Conservation (phyloP, 2,113 vertebrate genomes). For the Oreochromis niloticus region DNA sequence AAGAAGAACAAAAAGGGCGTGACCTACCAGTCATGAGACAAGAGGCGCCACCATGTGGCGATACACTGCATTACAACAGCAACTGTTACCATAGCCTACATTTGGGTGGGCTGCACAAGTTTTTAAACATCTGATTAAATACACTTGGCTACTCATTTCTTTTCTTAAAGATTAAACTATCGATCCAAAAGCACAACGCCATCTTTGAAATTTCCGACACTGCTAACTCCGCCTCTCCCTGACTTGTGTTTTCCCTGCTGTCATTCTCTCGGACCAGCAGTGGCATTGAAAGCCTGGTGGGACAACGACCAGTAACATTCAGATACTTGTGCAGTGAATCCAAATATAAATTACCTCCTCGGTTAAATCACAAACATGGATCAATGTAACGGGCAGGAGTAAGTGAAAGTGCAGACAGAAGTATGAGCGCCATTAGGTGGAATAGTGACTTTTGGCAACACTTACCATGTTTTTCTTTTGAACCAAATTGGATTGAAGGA, state of each 20-base stretch:
- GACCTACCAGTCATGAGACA: rapidly evolving
- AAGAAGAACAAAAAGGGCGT: background rate
- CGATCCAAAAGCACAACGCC: background rate
- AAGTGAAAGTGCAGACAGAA: too few species aligned
- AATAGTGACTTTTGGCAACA: background rate
- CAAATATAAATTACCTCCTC: too few species aligned
- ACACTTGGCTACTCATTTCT: rapidly evolving
- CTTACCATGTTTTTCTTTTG: background rate
- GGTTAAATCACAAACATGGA: too few species aligned
- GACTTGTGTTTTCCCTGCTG: too few species aligned
- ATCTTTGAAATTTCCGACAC: background rate
- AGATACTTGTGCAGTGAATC: too few species aligned
- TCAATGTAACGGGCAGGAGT: too few species aligned
- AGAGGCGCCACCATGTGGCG: background rate
- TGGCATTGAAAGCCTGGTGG: too few species aligned
- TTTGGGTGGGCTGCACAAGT: background rate
- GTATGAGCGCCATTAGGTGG: too few species aligned
- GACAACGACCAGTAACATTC: too few species aligned
- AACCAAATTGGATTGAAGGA: background rate
- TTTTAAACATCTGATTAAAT: background rate
- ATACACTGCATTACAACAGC: background rate
- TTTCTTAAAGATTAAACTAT: background rate
- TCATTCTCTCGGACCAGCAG: too few species aligned
- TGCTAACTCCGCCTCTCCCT: background rate
- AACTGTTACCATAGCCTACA: background rate